phyloP scores from a whole-genome alignment of 1,140 invertebrate species.

The Mamestra configurata region DNA sequence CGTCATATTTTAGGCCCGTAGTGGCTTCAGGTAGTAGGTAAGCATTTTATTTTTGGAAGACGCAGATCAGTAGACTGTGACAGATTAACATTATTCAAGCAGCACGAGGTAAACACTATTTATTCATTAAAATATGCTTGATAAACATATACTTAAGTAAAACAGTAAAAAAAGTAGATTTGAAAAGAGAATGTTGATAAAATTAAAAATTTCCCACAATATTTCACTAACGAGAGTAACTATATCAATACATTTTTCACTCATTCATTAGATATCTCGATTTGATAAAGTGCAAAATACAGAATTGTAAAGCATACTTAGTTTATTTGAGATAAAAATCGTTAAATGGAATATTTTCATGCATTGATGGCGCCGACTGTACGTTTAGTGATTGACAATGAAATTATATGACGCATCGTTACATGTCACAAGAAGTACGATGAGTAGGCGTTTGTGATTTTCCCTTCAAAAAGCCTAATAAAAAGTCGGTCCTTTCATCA shows the following conservation, averaged over 20 bases:
- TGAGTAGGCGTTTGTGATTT: constrained; percentile 28
- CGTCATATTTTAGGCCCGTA: background rate
- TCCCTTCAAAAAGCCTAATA: constrained; percentile 36
- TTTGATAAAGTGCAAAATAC: too few relatives aligned
- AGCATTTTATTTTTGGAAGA: background rate
- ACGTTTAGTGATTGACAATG: background rate
- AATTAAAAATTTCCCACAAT: too few relatives aligned
- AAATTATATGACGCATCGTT: background rate
- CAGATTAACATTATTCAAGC: background rate
- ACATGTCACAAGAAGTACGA: background rate
- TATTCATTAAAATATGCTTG: background rate
- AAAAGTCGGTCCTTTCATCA: constrained; percentile 36
- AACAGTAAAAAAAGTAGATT: too few relatives aligned
- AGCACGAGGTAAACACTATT: background rate
- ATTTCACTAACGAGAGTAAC: too few relatives aligned
- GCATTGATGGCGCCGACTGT: background rate
- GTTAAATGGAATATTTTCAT: background rate
- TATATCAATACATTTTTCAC: too few relatives aligned
- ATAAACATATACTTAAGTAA: background rate
- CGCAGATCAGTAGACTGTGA: background rate
- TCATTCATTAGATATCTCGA: too few relatives aligned
- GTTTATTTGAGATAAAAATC: too few relatives aligned
- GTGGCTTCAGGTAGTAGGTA: background rate
- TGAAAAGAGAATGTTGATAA: too few relatives aligned
- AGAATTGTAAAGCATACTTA: too few relatives aligned